Evolutionary conservation across 1,140 invertebrate species (phyloP), one percentile per base, ranked within the genome.

Genomic region (Hylyphantes graminicola): DNA sequence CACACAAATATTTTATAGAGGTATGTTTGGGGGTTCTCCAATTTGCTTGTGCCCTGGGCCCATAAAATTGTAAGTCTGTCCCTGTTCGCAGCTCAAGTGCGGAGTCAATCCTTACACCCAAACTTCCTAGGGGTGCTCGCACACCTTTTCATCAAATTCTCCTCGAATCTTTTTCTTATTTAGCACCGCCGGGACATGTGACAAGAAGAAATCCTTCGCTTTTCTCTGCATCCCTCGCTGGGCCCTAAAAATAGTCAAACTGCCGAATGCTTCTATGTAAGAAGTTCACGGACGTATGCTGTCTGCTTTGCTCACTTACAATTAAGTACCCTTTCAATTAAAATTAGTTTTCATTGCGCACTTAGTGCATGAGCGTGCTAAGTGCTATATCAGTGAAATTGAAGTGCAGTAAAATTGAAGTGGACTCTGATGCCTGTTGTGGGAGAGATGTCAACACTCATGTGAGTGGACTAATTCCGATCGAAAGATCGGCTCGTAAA

Each of bases 241-340:
- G 53, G 17, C 55, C 64, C 77, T 80, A 80, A 59, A 80, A 80
- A 80, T 70, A 80, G 65, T 55, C 51, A 19, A 21, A 51, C 21
- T 59, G 12, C 54, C 53, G 15, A 51, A 54, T 80, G 48, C 65
- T n/a, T 57, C 70, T 70, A 17, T 48, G 63, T 35, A 35, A 35
- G 64, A 80, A 80, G 65, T 80, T 80, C 54, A 80, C 35, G 77
- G 76, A 19, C 76, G 54, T 59, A 21, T 15, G 55, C 19, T 59
- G 53, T 74, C 51, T 35, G 54, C 59, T 74, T 57, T 57, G 59
- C 55, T 55, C 59, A 13, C 19, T 19, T 59, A 74, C 35, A 35
- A 35, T 35, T 35, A 35, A 35, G 35, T 35, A 2, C 35, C 35
- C 35, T 35, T 35, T 35, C 35, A 35, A 35, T 35, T 35, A 35